Percentiles rank a stretch among this genome's conserved stretches.
These are phyloP conservation scores for Aphelenchoides bicaudatus DNA, from an alignment of 2,888 invertebrate species.

Conservation along the genomic window DNA sequence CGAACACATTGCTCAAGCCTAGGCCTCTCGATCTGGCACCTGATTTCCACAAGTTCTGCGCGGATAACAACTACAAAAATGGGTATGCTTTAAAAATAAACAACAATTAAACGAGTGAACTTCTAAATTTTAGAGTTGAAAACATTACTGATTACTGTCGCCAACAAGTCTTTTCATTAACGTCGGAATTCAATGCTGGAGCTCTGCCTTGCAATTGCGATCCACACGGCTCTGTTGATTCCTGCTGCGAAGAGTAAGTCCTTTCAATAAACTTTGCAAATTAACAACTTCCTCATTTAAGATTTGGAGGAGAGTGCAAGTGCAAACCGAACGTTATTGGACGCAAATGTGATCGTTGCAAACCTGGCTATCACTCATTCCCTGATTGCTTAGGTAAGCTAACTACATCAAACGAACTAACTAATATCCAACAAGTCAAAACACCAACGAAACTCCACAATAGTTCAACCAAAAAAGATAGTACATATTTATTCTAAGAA, in stretches of 20 bases:
- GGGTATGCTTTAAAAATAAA: conserved; percentile 24
- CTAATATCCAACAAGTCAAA: not conserved
- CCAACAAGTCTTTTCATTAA: conserved; percentile 85
- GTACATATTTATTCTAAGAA: not conserved
- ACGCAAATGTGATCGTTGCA: conserved; percentile 74
- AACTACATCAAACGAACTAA: too few species aligned
- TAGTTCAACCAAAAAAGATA: conserved; percentile 16
- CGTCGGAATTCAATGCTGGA: conserved; percentile 88
- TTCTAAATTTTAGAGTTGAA: conserved; percentile 32
- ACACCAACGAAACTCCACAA: not conserved
- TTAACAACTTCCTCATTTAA: too few species aligned
- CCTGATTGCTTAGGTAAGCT: conserved; percentile 73
- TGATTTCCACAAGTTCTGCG: conserved; percentile 83
- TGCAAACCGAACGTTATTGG: conserved; percentile 91
- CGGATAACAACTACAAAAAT: conserved; percentile 79
- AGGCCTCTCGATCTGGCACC: conserved; percentile 63
- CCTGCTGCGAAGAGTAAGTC: conserved; percentile 84
- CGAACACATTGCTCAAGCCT: conserved; percentile 45
- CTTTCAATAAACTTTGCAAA: too few species aligned
- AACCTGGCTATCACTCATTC: conserved; percentile 88
- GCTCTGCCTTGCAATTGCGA: conserved; percentile 85
- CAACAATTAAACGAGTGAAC: too few species aligned
- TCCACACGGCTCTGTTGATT: conserved; percentile 64
- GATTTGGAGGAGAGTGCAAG: conserved; percentile 93
- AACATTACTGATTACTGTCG: conserved; percentile 71